Evolutionary conservation across 2,113 vertebrate species (phyloP).

Genomic region (Oncorhynchus masou): DNA sequence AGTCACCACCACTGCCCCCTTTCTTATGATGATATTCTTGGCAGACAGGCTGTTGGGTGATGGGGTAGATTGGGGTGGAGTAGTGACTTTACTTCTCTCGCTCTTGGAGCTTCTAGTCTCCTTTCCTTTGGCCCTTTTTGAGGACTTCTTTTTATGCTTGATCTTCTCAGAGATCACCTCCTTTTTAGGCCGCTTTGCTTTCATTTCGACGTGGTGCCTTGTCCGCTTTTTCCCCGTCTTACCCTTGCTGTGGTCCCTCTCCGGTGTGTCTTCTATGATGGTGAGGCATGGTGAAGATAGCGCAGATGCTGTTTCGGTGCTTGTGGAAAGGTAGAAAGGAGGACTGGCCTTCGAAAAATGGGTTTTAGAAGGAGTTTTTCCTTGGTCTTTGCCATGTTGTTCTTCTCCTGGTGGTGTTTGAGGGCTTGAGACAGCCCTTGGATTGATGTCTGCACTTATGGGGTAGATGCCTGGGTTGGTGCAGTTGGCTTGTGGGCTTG

Average conservation of each 20-base stretch:
- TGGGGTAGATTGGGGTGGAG: constrained; percentile 11
- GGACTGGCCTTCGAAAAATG: constrained; percentile 14
- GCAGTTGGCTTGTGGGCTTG: no score
- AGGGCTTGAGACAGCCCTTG: not conserved
- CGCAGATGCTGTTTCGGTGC: constrained; percentile 11
- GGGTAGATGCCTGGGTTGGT: no score
- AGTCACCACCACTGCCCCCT: constrained; percentile 88
- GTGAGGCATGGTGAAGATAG: not conserved
- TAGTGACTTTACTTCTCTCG: constrained; percentile 6
- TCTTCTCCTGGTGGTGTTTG: constrained; percentile 30
- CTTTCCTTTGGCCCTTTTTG: constrained; percentile 19
- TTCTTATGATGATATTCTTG: constrained; percentile 92
- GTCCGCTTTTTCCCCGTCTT: constrained; percentile 58
- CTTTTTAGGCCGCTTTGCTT: constrained; percentile 67
- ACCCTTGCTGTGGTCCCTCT: not conserved
- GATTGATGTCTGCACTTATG: constrained; percentile 30
- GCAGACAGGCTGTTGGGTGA: constrained; percentile 84
- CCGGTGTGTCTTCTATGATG: constrained; percentile 7
- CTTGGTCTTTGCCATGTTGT: not conserved
- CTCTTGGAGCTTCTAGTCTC: constrained; percentile 43
- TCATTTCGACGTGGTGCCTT: constrained; percentile 42
- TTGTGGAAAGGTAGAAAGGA: not conserved
- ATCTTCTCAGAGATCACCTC: constrained; percentile 34
- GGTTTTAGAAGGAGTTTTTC: not conserved
- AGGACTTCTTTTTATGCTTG: constrained; percentile 38